Base-by-base conservation (phyloP, 1,140 invertebrate species). In the Drosophila simulans region DNA sequence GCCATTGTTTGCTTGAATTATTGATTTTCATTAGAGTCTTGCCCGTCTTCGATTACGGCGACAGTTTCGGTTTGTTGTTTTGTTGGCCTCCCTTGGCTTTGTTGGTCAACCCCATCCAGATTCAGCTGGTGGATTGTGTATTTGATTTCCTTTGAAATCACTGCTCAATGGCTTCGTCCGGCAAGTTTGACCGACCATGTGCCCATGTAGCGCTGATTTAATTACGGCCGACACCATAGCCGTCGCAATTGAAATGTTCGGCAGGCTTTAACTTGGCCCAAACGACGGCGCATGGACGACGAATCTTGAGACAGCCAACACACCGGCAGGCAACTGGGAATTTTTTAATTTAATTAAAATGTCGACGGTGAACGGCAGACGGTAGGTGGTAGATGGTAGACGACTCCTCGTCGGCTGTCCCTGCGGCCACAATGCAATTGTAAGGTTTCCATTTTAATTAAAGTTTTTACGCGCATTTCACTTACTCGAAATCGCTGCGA, bases 401-500 rank as follows among this genome's bases (percentile, higher is more conserved):
- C 64, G 45, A 39, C 34, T 22, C 20, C 48, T 11, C 35, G 48
- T 48, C 68, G 56, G 43, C 65, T 27, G 55, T 68, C 69, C 64
- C 63, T 53, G 25, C 57, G 72, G 71, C 72, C 76, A 89, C 83
- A 89, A 80, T 89, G 83, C 76, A 88, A 89, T 89, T 88, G 83
- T 88, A 88, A 66, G 83, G 83, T 70, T 88, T 88, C 84, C 84
- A 83, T 88, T 88, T 86, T 88, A 89, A 88, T 88, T 88, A 88
- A 83, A 88, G 83, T 88, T 88, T 89, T 77, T 83, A 77, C 80
- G 79, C 71, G 71, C 68, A 88, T 88, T 65, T 86, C 58, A 66
- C 55, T 88, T 72, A 69, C 75, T 68, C 70, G 66, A 71, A 86
- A 88, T 71, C 82, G 69, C 74, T 74, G 68, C 60, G 64, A 48